Evolutionary conservation across 1,140 invertebrate genomes (phyloP), one percentile per base, ranked within the genome.

Genomic region (Grapholita molesta): DNA sequence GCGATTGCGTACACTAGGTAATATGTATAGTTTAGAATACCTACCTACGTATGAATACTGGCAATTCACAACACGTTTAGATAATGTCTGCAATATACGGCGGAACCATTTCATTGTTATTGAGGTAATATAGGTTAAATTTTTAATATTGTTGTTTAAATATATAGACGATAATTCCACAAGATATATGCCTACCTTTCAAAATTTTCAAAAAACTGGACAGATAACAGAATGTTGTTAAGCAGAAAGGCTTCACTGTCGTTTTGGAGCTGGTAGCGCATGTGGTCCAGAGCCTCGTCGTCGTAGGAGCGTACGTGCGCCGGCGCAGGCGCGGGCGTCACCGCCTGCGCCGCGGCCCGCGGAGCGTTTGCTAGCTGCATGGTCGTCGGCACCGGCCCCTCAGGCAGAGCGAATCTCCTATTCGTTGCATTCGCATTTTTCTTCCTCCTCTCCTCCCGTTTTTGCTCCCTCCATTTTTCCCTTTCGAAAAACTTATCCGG

Each of bases 171-270:
- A 30, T 7, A 30, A 30, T 30, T 30, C 28, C 28, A 30, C 7
- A 3, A 38, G 7, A 12, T n/a, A 38, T 12, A 18, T 18, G 72
- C 80, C 77, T 73, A 96, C 96, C 93, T 93, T 74, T 96, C 95
- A 79, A 94, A 97, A 85, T 97, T 95, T 53, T 94, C 92, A 69
- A 96, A 96, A 88, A 97, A 96, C 80, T 96, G 95, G 3, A 96
- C 89, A 28, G 94, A 94, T 79, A 97, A 91, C 69, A 96, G 91
- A 28, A 97, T 93, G 79, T 97, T 96, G 79, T 97, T 96, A 0
- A 97, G 82, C 1, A 97, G 87, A 80, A 97, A 97, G 0, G 93
- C 90, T 74, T 95, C 93, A 1, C 94, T 91, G 69, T 95, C 92
- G 0, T 92, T 91, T 18, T 93, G 88, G 6, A 96, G 89, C 30